Conservation (phyloP, 2,113 vertebrate species). For the Callospermophilus lateralis region DNA sequence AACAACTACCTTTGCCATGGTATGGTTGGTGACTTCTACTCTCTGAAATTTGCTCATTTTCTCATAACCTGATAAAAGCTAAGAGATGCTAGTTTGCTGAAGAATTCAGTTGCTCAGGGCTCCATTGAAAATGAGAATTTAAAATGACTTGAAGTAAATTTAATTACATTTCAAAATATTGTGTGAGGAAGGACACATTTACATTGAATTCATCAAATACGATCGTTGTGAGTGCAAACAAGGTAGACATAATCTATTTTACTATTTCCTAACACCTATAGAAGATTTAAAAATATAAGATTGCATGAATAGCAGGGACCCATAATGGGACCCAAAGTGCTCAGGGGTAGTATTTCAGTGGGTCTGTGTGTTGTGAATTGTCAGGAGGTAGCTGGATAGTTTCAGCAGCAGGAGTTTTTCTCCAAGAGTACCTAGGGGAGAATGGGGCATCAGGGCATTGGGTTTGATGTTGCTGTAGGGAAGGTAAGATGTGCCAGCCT, state of each 20-base stretch:
- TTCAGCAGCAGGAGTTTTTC: neutral
- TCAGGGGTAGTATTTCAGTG: neutral
- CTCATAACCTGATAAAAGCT: neutral
- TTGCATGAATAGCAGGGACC: no score
- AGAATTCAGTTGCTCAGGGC: neutral
- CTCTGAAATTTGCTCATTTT: neutral
- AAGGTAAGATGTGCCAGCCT: neutral
- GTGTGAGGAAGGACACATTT: neutral
- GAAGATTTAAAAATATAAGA: neutral
- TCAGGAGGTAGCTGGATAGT: neutral
- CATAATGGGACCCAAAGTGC: rapidly evolving
- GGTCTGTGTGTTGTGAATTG: neutral
- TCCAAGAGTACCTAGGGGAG: rapidly evolving
- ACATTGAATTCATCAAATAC: neutral
- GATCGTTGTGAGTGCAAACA: neutral
- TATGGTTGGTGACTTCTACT: neutral
- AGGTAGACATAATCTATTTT: neutral
- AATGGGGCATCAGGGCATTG: neutral
- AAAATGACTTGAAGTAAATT: constrained; percentile 31
- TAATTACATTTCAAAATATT: neutral
- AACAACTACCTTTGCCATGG: neutral
- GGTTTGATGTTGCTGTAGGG: neutral
- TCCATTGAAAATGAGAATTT: neutral
- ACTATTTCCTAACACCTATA: neutral
- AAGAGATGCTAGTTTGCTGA: neutral